Evolutionary conservation across 2,113 vertebrate species (phyloP).

Genomic region (Myotis brandtii): DNA sequence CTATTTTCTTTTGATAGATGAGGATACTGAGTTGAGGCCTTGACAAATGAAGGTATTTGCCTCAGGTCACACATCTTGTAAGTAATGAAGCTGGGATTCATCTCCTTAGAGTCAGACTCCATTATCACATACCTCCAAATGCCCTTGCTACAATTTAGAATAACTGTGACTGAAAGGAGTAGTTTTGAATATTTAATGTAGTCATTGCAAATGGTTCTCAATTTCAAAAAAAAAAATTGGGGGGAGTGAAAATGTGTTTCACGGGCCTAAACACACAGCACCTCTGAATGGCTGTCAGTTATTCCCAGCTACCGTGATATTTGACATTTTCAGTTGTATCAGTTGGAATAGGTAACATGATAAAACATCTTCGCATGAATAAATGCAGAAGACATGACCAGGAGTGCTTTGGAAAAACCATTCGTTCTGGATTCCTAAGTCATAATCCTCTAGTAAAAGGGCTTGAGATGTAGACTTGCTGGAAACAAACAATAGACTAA

Average conservation of each 20-base stretch:
- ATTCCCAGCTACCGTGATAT: background rate
- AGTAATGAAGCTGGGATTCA: background rate
- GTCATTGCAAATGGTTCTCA: background rate
- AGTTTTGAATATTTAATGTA: background rate
- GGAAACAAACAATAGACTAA: slow-evolving; percentile 73
- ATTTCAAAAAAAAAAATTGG: slow-evolving; percentile 1
- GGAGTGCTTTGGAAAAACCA: slow-evolving; percentile 54
- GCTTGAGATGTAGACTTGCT: slow-evolving; percentile 48
- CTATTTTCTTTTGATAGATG: slow-evolving; percentile 27
- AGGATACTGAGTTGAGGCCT: background rate
- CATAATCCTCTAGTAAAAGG: slow-evolving; percentile 45
- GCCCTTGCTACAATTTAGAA: background rate
- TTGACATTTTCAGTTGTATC: background rate
- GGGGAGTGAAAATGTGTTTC: background rate
- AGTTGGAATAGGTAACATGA: background rate
- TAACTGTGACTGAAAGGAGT: background rate
- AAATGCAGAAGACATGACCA: background rate
- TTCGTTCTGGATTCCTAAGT: slow-evolving; percentile 63
- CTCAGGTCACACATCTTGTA: background rate
- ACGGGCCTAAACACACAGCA: background rate
- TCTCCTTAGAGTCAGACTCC: background rate
- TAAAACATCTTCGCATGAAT: background rate
- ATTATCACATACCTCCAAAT: background rate
- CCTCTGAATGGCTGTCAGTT: background rate
- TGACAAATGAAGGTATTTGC: background rate